Conservation (phyloP, 1,140 invertebrate species). For the Zaprionus davidi region DNA sequence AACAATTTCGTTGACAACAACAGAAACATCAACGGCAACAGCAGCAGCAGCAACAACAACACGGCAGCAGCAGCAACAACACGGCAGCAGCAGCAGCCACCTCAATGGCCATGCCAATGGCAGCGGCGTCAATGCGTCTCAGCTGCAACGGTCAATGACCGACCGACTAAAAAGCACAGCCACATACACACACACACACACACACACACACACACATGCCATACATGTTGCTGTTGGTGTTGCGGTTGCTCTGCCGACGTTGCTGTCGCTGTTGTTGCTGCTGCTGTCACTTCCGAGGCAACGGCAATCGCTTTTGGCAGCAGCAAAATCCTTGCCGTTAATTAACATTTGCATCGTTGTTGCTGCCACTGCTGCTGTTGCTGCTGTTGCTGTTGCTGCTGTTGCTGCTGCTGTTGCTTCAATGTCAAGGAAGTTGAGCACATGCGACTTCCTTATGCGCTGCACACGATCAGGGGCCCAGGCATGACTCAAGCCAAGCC, state of each 20-base stretch:
- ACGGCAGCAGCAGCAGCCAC: conserved; percentile 16
- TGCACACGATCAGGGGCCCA: conserved; percentile 42
- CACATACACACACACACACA: conserved; percentile 41
- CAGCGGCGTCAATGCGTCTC: conserved; percentile 79
- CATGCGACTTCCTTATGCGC: conserved; percentile 67
- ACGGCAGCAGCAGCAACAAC: conserved; percentile 7
- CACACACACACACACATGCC: conserved; percentile 24
- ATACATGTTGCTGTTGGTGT: conserved; percentile 32
- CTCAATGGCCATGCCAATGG: conserved; percentile 65
- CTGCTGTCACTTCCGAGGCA: conserved; percentile 63
- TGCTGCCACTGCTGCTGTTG: conserved; percentile 6
- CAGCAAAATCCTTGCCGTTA: conserved; percentile 65
- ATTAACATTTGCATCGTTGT: conserved; percentile 31
- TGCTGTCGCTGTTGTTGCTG: conserved; percentile 17
- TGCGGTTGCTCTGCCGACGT: conserved; percentile 28
- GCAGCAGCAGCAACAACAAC: conserved; percentile 21
- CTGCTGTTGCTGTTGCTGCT: conserved; percentile 8
- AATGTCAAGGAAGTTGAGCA: conserved; percentile 78
- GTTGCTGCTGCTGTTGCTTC: conserved; percentile 52
- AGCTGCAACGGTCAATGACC: conserved; percentile 82
- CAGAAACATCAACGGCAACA: background rate
- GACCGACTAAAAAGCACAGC: conserved; percentile 80
- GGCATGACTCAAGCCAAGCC: conserved; percentile 33
- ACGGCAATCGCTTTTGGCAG: conserved; percentile 51
- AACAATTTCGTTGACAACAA: conserved; percentile 16